phyloP scores from a whole-genome alignment of 1,140 invertebrate genomes.

The Drosophila aff. region DNA sequence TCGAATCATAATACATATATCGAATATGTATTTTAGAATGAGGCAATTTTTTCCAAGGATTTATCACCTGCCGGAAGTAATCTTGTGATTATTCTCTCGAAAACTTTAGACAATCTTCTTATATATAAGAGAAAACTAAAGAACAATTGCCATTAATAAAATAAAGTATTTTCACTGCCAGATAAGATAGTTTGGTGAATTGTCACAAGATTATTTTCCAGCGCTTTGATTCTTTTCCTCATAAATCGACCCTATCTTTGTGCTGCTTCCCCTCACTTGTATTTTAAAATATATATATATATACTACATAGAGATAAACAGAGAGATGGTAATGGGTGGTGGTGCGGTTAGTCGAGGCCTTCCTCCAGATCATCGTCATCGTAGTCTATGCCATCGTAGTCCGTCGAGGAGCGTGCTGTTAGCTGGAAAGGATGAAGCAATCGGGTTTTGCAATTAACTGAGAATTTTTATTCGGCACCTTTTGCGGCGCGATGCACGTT shows the following conservation, averaged over 20 bases:
- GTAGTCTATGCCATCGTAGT: constrained; percentile 76
- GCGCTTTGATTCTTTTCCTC: neutral
- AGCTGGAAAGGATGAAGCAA: constrained; percentile 53
- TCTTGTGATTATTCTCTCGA: neutral
- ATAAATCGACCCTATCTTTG: constrained; percentile 23
- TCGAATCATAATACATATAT: constrained; percentile 30
- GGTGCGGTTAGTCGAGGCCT: constrained; percentile 61
- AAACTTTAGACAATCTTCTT: constrained; percentile 1
- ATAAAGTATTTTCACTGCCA: neutral
- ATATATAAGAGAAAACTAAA: neutral
- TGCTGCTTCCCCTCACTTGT: constrained; percentile 37
- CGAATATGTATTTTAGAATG: constrained; percentile 17
- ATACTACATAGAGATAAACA: constrained; percentile 36
- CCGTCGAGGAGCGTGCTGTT: constrained; percentile 62
- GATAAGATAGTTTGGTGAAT: neutral
- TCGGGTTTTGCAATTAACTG: constrained; percentile 40
- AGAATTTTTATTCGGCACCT: constrained; percentile 24
- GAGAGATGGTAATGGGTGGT: constrained; percentile 21
- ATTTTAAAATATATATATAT: constrained; percentile 41
- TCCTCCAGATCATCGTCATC: constrained; percentile 76
- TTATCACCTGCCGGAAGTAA: neutral
- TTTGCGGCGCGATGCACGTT: constrained; percentile 4
- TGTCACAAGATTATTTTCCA: constrained; percentile 11
- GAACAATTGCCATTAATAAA: constrained; percentile 3
- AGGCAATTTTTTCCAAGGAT: constrained; percentile 3